These are phyloP conservation scores for Ochropleura plecta DNA, from an alignment of 2,888 invertebrate genomes.

Conservation along the genomic window DNA sequence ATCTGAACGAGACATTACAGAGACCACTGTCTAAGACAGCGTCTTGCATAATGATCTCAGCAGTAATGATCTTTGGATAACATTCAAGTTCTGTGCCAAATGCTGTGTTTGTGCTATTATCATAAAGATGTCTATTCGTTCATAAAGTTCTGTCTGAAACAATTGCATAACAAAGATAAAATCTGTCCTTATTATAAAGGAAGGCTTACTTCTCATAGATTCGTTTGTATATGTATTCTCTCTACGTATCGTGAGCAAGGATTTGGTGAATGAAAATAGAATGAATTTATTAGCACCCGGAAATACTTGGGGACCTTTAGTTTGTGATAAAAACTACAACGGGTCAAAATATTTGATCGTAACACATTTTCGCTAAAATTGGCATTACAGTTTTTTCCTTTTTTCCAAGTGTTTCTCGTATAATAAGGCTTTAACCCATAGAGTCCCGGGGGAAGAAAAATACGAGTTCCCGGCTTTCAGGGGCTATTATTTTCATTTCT, in stretches of 20 bases:
- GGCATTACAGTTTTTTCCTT: slow-evolving; percentile 22
- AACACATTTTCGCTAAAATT: slow-evolving; percentile 28
- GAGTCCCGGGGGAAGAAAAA: slow-evolving; percentile 21
- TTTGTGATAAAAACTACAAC: slow-evolving; percentile 23
- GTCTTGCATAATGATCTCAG: slow-evolving; percentile 68
- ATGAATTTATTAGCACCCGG: slow-evolving; percentile 42
- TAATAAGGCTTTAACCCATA: slow-evolving; percentile 25
- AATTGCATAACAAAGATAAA: slow-evolving; percentile 44
- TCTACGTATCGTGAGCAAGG: slow-evolving; percentile 1
- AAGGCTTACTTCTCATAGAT: slow-evolving; percentile 20
- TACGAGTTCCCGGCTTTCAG: slow-evolving; percentile 11
- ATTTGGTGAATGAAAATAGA: slow-evolving; percentile 20
- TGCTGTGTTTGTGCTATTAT: slow-evolving; percentile 43
- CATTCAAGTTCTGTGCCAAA: slow-evolving; percentile 65
- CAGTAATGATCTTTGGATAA: slow-evolving; percentile 60
- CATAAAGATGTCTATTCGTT: slow-evolving; percentile 51
- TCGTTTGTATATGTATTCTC: slow-evolving; percentile 10
- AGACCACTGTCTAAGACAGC: slow-evolving; percentile 63
- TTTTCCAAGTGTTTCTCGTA: slow-evolving; percentile 29
- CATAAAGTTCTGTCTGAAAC: slow-evolving; percentile 37
- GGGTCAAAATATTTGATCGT: slow-evolving; percentile 30
- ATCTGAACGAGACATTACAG: slow-evolving; percentile 60
- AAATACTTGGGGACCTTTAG: slow-evolving; percentile 10
- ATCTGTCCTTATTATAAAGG: slow-evolving; percentile 3
- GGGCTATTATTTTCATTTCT: slow-evolving; percentile 33